These are phyloP conservation scores for Lophius americanus DNA, from an alignment of 2,797 vertebrate genomes.

Conservation along the genomic window DNA sequence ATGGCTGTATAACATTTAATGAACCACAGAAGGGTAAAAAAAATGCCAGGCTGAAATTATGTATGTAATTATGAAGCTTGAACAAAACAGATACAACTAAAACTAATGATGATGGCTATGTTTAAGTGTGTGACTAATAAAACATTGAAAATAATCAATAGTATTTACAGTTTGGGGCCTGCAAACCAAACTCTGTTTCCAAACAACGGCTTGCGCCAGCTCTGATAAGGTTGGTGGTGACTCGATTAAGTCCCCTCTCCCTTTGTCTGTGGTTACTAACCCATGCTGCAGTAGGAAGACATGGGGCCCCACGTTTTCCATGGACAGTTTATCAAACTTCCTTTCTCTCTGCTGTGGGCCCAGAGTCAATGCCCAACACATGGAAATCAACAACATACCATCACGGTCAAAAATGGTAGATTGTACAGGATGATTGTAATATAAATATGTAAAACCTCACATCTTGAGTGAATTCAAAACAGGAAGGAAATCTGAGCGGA, in stretches of 20 bases:
- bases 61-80: too few relatives aligned
- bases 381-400: slow-evolving; percentile 63
- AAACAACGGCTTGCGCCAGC: too few relatives aligned
- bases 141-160: too few relatives aligned
- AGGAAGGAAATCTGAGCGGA: slow-evolving; percentile 23
- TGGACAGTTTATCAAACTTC: slow-evolving; percentile 70
- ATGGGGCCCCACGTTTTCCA: slow-evolving; percentile 59
- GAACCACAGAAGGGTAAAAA: too few relatives aligned
- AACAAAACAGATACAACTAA: too few relatives aligned
- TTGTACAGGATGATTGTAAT: slow-evolving; percentile 41
- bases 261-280: slow-evolving; percentile 63
- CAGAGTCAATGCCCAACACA: slow-evolving; percentile 51
- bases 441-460: slow-evolving; percentile 15
- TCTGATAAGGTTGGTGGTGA: too few relatives aligned
- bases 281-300: slow-evolving; percentile 47
- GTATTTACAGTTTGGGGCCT: too few relatives aligned
- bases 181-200: too few relatives aligned
- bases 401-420: slow-evolving; percentile 45
- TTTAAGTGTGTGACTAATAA: too few relatives aligned
- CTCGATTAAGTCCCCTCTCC: slow-evolving; percentile 32
- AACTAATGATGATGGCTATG: too few relatives aligned
- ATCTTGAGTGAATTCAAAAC: slow-evolving; percentile 34
- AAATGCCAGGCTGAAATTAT: too few relatives aligned
- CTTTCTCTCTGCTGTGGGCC: slow-evolving; percentile 52
- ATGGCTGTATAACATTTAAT: too few relatives aligned